These are phyloP conservation scores for Strigamia transsilvanica DNA, from an alignment of 2,888 invertebrate genomes.

Conservation along the genomic window DNA sequence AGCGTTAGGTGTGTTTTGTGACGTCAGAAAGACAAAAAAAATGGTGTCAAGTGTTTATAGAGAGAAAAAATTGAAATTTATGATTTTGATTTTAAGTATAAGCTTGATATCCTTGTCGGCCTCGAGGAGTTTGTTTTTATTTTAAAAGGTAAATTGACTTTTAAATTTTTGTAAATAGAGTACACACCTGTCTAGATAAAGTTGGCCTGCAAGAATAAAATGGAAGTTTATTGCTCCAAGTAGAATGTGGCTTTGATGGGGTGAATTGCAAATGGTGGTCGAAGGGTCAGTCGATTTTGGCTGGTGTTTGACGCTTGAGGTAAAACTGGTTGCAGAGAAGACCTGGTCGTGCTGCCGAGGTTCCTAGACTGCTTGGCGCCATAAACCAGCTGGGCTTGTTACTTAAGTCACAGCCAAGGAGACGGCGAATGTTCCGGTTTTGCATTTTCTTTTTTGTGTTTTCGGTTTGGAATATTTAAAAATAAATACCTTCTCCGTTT, in stretches of 20 bases:
- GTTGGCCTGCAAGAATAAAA: slow-evolving; percentile 21
- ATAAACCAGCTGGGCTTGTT: slow-evolving; percentile 18
- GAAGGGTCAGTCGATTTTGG: slow-evolving; percentile 28
- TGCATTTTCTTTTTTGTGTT: background rate
- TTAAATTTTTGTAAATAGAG: background rate
- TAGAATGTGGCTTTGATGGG: slow-evolving; percentile 25
- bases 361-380: slow-evolving; percentile 30
- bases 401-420: slow-evolving; percentile 1
- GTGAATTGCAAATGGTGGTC: slow-evolving; percentile 43
- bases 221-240: slow-evolving; percentile 20
- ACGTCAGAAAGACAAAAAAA: no score
- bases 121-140: background rate
- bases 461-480: no score
- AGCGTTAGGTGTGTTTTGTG: no score
- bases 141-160: background rate
- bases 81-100: background rate
- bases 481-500: no score
- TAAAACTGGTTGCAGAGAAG: background rate
- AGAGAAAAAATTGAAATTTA: no score
- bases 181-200: slow-evolving; percentile 16
- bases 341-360: slow-evolving; percentile 13
- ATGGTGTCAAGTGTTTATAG: no score
- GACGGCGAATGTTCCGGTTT: background rate
- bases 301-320: slow-evolving; percentile 17
- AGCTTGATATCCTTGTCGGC: slow-evolving; percentile 10